Evolutionary conservation across 2,113 vertebrate genomes (phyloP).

Genomic region (Panthera leo): DNA sequence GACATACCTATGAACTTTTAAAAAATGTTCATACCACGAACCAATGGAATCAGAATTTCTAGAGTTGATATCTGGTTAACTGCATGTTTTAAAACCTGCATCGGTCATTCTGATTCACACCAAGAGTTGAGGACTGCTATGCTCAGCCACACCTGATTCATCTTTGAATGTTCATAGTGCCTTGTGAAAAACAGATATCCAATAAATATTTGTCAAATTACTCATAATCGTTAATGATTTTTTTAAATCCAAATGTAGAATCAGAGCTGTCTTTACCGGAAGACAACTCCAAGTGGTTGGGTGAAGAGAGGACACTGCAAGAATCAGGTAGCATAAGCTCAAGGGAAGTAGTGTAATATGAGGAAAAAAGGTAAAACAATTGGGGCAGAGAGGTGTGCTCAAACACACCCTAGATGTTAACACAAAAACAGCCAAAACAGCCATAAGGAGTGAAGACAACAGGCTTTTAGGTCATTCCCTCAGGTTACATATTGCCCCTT

Average conservation of each 20-base stretch:
- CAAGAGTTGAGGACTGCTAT: not conserved
- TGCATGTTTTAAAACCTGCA: not conserved
- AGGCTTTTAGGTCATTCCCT: not conserved
- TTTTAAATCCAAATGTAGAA: not conserved
- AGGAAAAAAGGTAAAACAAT: not conserved
- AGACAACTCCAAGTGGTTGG: not conserved
- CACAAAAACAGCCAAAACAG: not conserved
- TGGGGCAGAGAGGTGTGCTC: not conserved
- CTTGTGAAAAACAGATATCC: not conserved
- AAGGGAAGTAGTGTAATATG: not conserved
- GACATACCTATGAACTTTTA: not conserved
- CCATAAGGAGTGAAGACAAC: not conserved
- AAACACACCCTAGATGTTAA: not conserved
- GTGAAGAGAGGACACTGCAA: not conserved
- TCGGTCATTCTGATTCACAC: not conserved
- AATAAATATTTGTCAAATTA: conserved; percentile 15
- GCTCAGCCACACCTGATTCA: not conserved
- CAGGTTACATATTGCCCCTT: not conserved
- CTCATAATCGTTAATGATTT: not conserved
- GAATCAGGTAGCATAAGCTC: not conserved
- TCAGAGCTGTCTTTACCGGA: not conserved
- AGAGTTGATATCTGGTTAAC: not conserved
- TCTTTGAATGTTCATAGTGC: not conserved
- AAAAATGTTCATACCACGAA: not conserved
- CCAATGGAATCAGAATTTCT: not conserved